Conservation (phyloP, 1,140 invertebrate genomes). For the Dufourea novaeangliae region DNA sequence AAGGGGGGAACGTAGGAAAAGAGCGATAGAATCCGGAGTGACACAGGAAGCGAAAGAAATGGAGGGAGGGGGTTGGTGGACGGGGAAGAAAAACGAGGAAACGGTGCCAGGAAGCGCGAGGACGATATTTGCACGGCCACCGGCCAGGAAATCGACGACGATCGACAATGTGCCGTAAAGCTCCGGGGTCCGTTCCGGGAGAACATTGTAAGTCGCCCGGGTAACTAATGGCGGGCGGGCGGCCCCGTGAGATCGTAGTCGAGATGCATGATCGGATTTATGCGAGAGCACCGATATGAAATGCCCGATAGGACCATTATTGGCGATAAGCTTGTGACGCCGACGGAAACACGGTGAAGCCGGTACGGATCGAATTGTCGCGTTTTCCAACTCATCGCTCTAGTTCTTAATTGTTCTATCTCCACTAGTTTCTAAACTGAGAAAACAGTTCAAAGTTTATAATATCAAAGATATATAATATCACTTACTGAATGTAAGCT, state of each 20-base stretch:
- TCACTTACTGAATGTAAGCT: no score
- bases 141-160: constrained; percentile 52
- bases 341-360: constrained; percentile 13
- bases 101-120: constrained; percentile 39
- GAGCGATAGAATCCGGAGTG: not conserved
- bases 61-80: constrained; percentile 17
- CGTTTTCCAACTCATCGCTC: not conserved
- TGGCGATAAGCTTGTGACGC: constrained; percentile 33
- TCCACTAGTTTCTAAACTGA: no score
- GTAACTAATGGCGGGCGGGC: constrained; percentile 39
- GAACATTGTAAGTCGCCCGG: constrained; percentile 29
- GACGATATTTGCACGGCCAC: constrained; percentile 62
- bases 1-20: not conserved
- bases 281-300: constrained; percentile 42
- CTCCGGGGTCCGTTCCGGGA: constrained; percentile 12
- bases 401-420: no score
- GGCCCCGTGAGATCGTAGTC: constrained; percentile 34
- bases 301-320: constrained; percentile 14
- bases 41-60: not conserved
- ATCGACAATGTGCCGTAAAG: constrained; percentile 45
- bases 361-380: constrained; percentile 18
- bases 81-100: constrained; percentile 50
- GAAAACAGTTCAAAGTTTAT: no score
- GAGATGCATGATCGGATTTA: constrained; percentile 43
- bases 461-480: no score